phyloP scores from a whole-genome alignment of 2,888 invertebrate species.

The Terebella lapidaria region DNA sequence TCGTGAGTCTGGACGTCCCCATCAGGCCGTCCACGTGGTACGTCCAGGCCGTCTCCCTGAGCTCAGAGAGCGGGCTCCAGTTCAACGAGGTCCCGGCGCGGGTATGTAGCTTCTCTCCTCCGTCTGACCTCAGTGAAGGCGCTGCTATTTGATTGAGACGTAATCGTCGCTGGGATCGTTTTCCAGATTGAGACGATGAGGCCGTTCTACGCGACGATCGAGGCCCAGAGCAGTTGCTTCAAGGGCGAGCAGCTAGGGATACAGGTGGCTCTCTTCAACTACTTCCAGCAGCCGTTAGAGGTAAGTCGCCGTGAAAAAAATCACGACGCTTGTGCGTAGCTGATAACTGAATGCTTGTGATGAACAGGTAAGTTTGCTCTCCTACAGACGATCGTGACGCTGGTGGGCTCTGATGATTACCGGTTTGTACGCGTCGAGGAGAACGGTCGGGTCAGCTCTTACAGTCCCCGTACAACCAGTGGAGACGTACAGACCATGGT shows the following conservation, averaged over 20 bases:
- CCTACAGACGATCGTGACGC: constrained; percentile 64
- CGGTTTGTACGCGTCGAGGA: constrained; percentile 57
- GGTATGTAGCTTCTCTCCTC: no score
- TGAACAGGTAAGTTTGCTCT: not conserved
- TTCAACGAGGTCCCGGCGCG: not conserved
- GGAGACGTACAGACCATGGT: constrained; percentile 94
- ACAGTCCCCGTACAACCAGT: constrained; percentile 81
- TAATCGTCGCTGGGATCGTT: no score
- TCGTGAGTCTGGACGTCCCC: not conserved
- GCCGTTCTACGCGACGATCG: not conserved
- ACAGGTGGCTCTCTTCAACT: constrained; percentile 88
- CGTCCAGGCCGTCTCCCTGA: not conserved
- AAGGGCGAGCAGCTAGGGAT: constrained; percentile 86
- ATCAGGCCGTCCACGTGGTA: not conserved
- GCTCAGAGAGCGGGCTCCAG: not conserved
- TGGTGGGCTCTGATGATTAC: constrained; percentile 77
- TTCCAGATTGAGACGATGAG: not conserved
- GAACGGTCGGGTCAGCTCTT: constrained; percentile 65
- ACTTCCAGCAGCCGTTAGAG: constrained; percentile 60
- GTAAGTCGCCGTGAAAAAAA: constrained; percentile 28
- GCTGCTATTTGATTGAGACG: no score
- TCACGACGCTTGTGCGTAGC: no score
- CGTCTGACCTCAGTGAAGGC: no score
- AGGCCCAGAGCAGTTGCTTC: not conserved
- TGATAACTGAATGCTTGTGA: no score